These are phyloP conservation scores for Aspiorhynchus laticeps DNA, from an alignment of 2,113 vertebrate species.

Conservation along the genomic window DNA sequence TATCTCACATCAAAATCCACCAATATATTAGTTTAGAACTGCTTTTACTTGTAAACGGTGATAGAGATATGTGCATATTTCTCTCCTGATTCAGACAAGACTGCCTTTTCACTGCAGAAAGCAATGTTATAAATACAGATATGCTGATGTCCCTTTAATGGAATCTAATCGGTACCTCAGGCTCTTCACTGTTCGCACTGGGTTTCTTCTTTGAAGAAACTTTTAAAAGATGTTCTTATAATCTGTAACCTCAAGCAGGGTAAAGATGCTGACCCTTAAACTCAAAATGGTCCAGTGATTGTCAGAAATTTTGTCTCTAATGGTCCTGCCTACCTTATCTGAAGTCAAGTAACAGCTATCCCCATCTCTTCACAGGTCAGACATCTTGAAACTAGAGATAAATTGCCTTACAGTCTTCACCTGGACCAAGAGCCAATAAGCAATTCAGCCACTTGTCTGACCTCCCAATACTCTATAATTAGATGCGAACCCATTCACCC, in stretches of 20 bases:
- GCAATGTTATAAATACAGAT: too few species aligned
- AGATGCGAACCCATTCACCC: slow-evolving; percentile 4
- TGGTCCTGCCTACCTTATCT: neutral
- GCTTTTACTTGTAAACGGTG: too few species aligned
- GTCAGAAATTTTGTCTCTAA: neutral
- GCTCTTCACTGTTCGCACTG: neutral
- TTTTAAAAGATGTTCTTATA: neutral
- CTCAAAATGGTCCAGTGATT: neutral
- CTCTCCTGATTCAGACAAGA: too few species aligned
- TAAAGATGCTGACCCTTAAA: neutral
- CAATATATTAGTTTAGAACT: too few species aligned
- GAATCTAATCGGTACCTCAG: neutral
- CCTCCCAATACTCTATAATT: neutral
- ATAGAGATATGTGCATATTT: too few species aligned
- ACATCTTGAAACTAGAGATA: neutral
- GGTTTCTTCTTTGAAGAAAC: neutral
- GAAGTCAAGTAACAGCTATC: neutral
- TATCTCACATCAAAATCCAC: too few species aligned
- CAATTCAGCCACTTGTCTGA: neutral
- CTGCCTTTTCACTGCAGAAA: too few species aligned
- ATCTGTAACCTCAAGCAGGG: neutral
- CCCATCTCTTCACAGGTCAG: neutral
- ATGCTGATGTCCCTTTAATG: neutral
- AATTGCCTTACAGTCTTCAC: neutral
- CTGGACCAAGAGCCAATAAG: neutral